Conservation (phyloP, 2,797 vertebrate genomes). For the Pantherophis alleghaniensis region DNA sequence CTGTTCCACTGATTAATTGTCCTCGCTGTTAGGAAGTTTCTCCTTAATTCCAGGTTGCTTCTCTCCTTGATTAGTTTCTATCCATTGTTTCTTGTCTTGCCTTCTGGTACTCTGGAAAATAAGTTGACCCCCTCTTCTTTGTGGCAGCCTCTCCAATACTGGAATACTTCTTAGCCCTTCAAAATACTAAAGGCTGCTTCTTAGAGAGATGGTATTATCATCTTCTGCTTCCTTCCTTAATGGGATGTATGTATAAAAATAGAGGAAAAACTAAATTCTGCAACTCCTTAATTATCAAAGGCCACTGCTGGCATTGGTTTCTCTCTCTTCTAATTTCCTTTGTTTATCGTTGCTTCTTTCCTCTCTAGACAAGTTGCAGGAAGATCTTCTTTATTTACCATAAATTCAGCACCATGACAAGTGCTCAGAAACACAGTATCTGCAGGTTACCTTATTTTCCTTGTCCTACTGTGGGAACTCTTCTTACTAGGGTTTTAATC, state of each 20-base stretch:
- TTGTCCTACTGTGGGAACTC: background rate
- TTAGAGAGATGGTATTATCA: background rate
- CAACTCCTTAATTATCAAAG: background rate
- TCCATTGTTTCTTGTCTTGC: background rate
- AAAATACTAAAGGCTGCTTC: background rate
- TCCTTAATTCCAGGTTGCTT: background rate
- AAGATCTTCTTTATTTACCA: background rate
- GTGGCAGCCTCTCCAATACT: too few species aligned
- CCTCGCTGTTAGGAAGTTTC: background rate
- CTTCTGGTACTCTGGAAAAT: background rate
- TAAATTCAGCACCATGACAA: background rate
- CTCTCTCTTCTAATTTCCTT: background rate
- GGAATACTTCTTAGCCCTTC: background rate
- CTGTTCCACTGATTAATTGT: background rate
- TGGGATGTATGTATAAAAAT: background rate
- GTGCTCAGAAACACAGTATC: background rate
- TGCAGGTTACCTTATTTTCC: background rate
- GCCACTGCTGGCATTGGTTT: background rate
- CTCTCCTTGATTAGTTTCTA: background rate
- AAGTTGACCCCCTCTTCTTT: background rate
- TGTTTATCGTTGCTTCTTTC: background rate
- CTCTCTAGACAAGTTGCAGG: background rate
- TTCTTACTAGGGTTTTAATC: background rate
- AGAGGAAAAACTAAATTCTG: background rate
- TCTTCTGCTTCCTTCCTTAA: background rate